A percentile compares a stretch with the other conserved stretches of the same genome.
phyloP scores from a whole-genome alignment of 2,888 invertebrate genomes.

The Amiota mariae region DNA sequence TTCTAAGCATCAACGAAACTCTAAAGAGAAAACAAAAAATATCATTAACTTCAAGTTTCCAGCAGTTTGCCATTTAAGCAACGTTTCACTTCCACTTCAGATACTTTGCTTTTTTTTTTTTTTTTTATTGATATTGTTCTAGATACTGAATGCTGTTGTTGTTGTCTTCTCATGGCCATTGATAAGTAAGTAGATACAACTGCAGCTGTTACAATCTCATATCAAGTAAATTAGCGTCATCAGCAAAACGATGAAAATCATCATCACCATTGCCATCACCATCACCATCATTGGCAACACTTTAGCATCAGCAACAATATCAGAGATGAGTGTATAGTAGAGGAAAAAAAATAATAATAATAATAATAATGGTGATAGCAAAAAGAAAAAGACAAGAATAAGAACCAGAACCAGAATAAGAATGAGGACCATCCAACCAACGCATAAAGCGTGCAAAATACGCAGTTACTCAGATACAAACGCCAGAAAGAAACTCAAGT shows the following conservation, averaged over 20 bases:
- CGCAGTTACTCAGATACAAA: constrained; percentile 4
- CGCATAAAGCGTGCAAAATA: constrained; percentile 27
- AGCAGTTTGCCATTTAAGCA: background rate
- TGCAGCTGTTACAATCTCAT: constrained; percentile 39
- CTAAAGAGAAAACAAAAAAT: background rate
- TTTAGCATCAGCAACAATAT: constrained; percentile 4
- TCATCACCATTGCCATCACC: constrained; percentile 23
- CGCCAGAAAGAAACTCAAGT: background rate
- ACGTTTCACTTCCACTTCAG: background rate
- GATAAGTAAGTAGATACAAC: background rate
- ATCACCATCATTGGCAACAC: constrained; percentile 24
- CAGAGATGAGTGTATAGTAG: background rate
- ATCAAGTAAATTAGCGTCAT: constrained; percentile 35
- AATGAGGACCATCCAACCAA: constrained; percentile 12
- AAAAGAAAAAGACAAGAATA: background rate
- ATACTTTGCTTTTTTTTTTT: background rate
- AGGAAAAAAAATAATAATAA: background rate
- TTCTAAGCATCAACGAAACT: constrained; percentile 7
- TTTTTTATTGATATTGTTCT: background rate
- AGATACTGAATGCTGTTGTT: background rate
- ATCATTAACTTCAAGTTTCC: constrained; percentile 13
- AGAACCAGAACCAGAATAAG: constrained; percentile 6
- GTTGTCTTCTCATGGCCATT: background rate
- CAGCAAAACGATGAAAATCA: constrained; percentile 30
- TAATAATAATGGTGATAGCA: constrained; percentile 25